Conservation (phyloP, 2,888 invertebrate genomes). For the Liopterus haemorrhoidalis region DNA sequence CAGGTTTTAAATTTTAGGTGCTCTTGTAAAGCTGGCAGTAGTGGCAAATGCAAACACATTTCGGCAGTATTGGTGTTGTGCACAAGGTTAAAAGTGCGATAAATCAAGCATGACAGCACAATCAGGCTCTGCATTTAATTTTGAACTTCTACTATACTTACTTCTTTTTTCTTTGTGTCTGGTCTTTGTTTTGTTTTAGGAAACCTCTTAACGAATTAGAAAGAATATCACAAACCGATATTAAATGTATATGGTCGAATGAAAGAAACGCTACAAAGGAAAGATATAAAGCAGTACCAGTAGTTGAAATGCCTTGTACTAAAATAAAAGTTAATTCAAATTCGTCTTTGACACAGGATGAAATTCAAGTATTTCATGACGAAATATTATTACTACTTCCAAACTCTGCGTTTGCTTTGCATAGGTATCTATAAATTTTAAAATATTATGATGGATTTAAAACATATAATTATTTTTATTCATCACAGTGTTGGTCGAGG, state of each 20-base stretch:
- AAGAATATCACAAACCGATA: not conserved
- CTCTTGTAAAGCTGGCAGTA: not conserved
- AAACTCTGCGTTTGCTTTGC: not conserved
- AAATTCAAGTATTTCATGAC: not conserved
- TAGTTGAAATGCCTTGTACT: not conserved
- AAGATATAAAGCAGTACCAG: not conserved
- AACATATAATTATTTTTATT: not conserved
- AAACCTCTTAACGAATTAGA: not conserved
- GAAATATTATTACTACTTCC: not conserved
- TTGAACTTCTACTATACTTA: not conserved
- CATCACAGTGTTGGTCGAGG: not conserved
- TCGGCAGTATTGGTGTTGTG: not conserved
- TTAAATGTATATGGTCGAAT: not conserved
- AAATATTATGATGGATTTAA: not conserved
- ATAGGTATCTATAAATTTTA: not conserved
- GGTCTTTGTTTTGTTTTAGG: conserved; percentile 1
- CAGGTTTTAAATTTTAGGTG: not conserved
- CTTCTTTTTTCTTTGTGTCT: not conserved
- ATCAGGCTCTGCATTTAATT: not conserved
- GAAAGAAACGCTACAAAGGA: not conserved
- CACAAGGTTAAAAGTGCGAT: conserved; percentile 2
- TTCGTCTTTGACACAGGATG: not conserved
- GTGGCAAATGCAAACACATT: conserved; percentile 6
- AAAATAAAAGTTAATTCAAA: not conserved
- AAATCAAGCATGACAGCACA: not conserved